Evolutionary conservation across 1,140 invertebrate genomes (phyloP).

Genomic region (Drosophila azteca): DNA sequence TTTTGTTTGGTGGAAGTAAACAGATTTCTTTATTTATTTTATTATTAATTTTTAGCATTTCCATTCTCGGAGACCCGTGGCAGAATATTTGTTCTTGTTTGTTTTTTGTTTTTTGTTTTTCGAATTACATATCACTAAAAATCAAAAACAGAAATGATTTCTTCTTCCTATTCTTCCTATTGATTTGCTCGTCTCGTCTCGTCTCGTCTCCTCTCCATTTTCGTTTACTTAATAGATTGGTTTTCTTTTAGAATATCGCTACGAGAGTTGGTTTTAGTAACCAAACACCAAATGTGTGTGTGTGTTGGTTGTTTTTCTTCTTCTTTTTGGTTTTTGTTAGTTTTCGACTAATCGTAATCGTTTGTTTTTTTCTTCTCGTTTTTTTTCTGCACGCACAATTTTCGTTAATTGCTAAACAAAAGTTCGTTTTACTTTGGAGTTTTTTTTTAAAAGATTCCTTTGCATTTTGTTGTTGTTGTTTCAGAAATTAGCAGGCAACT

Average conservation of each 20-base stretch:
- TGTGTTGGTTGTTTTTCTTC: constrained; percentile 27
- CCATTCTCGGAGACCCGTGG: constrained; percentile 69
- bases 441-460: constrained; percentile 32
- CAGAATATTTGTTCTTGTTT: constrained; percentile 61
- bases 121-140: constrained; percentile 78
- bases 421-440: constrained; percentile 43
- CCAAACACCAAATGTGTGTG: constrained; percentile 58
- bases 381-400: constrained; percentile 26
- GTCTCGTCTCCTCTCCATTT: constrained; percentile 14
- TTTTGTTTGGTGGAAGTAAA: constrained; percentile 71
- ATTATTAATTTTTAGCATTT: constrained; percentile 71
- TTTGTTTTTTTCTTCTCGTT: constrained; percentile 11
- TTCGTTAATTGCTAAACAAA: constrained; percentile 55
- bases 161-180: too few relatives aligned
- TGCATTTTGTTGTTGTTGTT: constrained; percentile 6
- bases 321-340: constrained; percentile 33
- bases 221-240: constrained; percentile 47
- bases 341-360: constrained; percentile 44
- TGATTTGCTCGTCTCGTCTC: constrained; percentile 1
- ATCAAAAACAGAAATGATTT: constrained; percentile 60
- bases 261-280: constrained; percentile 63
- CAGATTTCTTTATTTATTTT: constrained; percentile 79
- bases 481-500: constrained; percentile 54
- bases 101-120: constrained; percentile 29
- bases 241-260: constrained; percentile 78